phyloP scores from a whole-genome alignment of 2,797 vertebrate genomes.

The Rhabdomys pumilio region DNA sequence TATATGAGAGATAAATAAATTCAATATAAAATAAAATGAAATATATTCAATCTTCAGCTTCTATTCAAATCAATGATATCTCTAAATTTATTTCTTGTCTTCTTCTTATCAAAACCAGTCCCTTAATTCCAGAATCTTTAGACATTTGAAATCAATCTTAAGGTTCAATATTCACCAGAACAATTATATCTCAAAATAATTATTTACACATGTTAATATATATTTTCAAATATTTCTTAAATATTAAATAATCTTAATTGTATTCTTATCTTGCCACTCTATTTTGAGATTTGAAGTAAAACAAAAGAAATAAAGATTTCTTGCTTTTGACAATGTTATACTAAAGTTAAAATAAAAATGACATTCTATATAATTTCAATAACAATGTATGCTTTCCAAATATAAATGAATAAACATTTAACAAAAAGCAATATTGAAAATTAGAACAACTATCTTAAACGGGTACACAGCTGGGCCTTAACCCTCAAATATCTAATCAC shows the following conservation, averaged over 20 bases:
- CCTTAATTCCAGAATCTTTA: conserved; percentile 9
- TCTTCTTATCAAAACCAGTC: background rate
- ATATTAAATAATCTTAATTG: conserved; percentile 37
- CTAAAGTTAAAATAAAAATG: conserved; percentile 41
- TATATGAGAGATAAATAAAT: background rate
- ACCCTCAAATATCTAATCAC: conserved; percentile 42
- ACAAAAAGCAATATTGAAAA: background rate
- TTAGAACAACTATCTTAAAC: background rate
- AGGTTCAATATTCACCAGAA: background rate
- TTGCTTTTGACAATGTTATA: background rate
- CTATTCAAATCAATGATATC: background rate
- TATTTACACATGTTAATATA: background rate
- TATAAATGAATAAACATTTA: conserved; percentile 39
- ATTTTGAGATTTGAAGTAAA: conserved; percentile 31
- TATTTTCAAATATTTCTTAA: background rate
- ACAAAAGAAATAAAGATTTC: conserved; percentile 16
- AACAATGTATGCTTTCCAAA: background rate
- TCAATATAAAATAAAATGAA: conserved; percentile 33
- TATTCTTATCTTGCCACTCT: background rate
- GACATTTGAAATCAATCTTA: background rate
- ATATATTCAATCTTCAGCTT: background rate
- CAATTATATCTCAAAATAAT: background rate
- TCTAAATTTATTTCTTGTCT: background rate
- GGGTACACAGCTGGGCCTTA: conserved; percentile 40
- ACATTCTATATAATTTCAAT: conserved; percentile 51